These are phyloP conservation scores for Drosophila limbata DNA, from an alignment of 2,888 invertebrate species.

Conservation along the genomic window DNA sequence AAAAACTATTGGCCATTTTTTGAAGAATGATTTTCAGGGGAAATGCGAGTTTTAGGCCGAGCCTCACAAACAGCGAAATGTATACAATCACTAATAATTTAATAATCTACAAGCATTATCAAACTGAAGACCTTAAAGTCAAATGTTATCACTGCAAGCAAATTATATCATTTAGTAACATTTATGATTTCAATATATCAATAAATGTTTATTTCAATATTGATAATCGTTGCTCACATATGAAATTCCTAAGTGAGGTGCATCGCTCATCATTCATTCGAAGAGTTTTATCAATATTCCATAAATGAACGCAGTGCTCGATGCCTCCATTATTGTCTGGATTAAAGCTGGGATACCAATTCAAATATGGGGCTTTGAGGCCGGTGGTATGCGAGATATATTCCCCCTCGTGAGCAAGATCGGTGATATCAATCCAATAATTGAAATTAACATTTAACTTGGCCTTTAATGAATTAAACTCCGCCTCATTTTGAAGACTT, in stretches of 20 bases:
- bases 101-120: not conserved
- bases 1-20: too few species aligned
- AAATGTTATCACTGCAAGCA: too few species aligned
- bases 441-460: not conserved
- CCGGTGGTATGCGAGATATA: not conserved
- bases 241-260: not conserved
- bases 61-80: too few species aligned
- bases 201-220: not conserved
- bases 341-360: not conserved
- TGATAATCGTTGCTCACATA: not conserved
- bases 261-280: not conserved
- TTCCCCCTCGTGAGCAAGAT: not conserved
- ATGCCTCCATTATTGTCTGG: not conserved
- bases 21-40: too few species aligned
- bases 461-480: not conserved
- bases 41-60: too few species aligned
- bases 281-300: not conserved
- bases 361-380: not conserved
- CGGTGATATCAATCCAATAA: not conserved
- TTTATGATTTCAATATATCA: too few species aligned
- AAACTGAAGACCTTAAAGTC: too few species aligned
- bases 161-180: too few species aligned
- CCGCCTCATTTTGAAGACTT: not conserved
- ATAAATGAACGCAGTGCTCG: not conserved
- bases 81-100: too few species aligned